These are phyloP conservation scores for Protobothrops mucrosquamatus DNA, from an alignment of 2,113 vertebrate genomes.

Conservation along the genomic window DNA sequence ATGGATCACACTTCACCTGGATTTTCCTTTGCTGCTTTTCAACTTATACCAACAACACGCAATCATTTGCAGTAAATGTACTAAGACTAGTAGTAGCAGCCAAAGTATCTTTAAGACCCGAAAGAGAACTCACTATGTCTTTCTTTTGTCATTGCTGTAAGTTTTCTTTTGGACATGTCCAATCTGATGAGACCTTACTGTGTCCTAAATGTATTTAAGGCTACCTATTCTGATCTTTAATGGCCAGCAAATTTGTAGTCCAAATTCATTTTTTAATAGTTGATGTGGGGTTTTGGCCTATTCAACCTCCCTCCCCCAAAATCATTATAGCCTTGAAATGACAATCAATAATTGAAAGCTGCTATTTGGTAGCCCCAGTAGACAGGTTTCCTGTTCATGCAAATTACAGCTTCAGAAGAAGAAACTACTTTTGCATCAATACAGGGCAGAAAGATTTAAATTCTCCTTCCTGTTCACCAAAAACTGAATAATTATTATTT, in stretches of 20 bases:
- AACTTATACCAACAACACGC: not conserved
- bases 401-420: not conserved
- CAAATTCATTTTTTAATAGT: too few relatives aligned
- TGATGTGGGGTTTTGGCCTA: too few relatives aligned
- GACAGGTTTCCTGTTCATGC: not conserved
- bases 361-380: not conserved
- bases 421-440: not conserved
- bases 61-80: not conserved
- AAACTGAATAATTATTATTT: not conserved
- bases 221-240: not conserved
- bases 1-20: slow-evolving; percentile 38
- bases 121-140: not conserved
- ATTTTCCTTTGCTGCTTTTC: slow-evolving; percentile 44
- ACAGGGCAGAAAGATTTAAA: not conserved
- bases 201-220: not conserved
- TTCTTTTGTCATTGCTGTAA: not conserved
- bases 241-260: too few relatives aligned
- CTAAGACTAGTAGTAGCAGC: not conserved
- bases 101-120: not conserved
- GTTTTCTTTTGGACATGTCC: not conserved
- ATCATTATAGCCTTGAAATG: not conserved
- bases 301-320: too few relatives aligned
- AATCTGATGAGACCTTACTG: not conserved
- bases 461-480: not conserved
- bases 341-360: not conserved